phyloP scores from a whole-genome alignment of 2,888 invertebrate species.

The Netelia melanura region DNA sequence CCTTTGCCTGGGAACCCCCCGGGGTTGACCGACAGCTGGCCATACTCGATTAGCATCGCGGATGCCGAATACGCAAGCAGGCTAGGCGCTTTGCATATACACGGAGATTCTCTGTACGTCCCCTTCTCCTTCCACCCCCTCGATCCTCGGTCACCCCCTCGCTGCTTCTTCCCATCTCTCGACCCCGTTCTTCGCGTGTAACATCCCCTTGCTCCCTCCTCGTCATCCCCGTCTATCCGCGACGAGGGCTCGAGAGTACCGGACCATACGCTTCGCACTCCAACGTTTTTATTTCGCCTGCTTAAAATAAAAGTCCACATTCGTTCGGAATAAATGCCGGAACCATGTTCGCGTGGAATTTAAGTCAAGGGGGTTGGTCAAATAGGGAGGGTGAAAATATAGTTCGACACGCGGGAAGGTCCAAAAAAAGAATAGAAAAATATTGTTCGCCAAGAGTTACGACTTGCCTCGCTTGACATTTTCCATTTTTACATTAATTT shows the following conservation, averaged over 20 bases:
- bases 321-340: conserved; percentile 19
- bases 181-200: conserved; percentile 2
- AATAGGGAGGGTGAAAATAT: neutral
- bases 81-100: conserved; percentile 70
- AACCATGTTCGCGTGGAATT: neutral
- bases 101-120: conserved; percentile 36
- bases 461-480: no score
- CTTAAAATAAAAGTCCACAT: conserved; percentile 40
- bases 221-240: conserved; percentile 3
- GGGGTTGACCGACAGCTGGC: conserved; percentile 72
- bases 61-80: conserved; percentile 71
- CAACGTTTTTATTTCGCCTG: conserved; percentile 42
- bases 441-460: no score
- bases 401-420: neutral
- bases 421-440: neutral
- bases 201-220: conserved; percentile 31
- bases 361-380: neutral
- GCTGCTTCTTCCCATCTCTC: conserved; percentile 7
- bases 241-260: neutral
- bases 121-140: conserved; percentile 7
- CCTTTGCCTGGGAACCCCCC: conserved; percentile 28
- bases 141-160: neutral
- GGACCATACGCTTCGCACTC: conserved; percentile 20
- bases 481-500: no score
- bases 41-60: conserved; percentile 74